These are phyloP conservation scores for Dendrocopos noguchii DNA, from an alignment of 2,113 vertebrate genomes.

Conservation along the genomic window DNA sequence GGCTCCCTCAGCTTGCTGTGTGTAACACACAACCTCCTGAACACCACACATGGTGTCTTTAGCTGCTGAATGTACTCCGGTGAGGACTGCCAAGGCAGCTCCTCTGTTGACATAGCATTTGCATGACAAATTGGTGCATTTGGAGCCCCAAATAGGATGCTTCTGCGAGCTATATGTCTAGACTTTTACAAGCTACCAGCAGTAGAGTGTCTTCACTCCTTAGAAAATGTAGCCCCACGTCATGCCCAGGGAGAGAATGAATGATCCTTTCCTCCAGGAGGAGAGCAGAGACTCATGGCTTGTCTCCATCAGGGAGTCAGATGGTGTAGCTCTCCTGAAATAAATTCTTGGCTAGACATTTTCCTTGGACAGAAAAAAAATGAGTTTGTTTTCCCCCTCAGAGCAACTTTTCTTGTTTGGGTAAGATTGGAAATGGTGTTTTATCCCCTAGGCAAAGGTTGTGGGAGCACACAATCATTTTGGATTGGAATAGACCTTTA, in stretches of 20 bases:
- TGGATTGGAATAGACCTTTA: not conserved
- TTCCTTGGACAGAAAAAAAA: not conserved
- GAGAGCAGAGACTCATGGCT: not conserved
- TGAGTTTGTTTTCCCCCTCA: not conserved
- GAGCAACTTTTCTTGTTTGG: not conserved
- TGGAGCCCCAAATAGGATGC: conserved; percentile 15
- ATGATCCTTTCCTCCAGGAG: not conserved
- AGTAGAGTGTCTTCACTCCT: not conserved
- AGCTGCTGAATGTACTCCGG: conserved; percentile 48
- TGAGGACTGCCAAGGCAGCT: conserved; percentile 51
- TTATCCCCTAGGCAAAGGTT: not conserved
- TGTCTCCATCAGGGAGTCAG: not conserved
- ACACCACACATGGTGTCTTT: conserved; percentile 52
- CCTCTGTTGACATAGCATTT: conserved; percentile 61
- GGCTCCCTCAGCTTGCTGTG: conserved; percentile 29
- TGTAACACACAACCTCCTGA: conserved; percentile 58
- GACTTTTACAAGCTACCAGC: not conserved
- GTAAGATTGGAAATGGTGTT: not conserved
- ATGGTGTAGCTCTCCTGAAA: not conserved
- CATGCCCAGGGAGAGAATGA: not conserved
- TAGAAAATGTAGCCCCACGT: not conserved
- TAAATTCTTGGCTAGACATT: not conserved
- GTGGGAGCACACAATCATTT: not conserved
- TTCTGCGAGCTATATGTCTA: conserved; percentile 36
- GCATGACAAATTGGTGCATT: conserved; percentile 55